Base-by-base conservation (phyloP, 2,888 invertebrate genomes). In the Philereme transversata region DNA sequence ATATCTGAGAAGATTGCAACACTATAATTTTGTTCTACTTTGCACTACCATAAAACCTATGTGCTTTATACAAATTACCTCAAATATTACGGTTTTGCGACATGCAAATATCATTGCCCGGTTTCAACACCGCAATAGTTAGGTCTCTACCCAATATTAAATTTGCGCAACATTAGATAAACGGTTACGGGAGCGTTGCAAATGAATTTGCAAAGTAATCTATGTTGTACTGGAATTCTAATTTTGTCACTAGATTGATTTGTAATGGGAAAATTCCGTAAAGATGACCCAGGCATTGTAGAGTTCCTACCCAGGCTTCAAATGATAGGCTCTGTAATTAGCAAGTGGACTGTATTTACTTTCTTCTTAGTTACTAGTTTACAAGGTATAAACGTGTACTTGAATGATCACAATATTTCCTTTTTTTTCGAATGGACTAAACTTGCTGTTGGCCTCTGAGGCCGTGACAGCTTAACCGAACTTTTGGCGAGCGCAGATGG, bases 201-300 rank as follows among this genome's bases (percentile, higher is more conserved):
- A 68, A 68, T 51, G 46, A 57, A 59, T 62, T 59, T 48, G 52
- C 66, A 5, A 70, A 70, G 65, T 51, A 49, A 64, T 56, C 58
- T 49, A 7, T n/a, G 9, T 5, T 47, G 47, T n/a, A 9, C 8
- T 38, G 36, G 46, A 47, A 49, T 49, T 5, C 11, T 7, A 51
- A 55, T 49, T 57, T 8, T 47, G 22, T 46, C 44, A 38, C 50
- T 40, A n/a, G 33, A 61, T 61, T 52, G 63, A 68, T 66, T 68
- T 56, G 50, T 47, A 57, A 62, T 51, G 60, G 63, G 55, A 61
- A 55, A 52, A 52, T 49, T 44, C 22, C 9, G 34, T 38, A 22
- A n/a, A n/a, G n/a, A n/a, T n/a, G n/a, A n/a, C n/a, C n/a, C n/a
- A n/a, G n/a, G n/a, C n/a, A n/a, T n/a, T n/a, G n/a, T n/a, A n/a